These are phyloP conservation scores for Saturnia japonica DNA, from an alignment of 2,888 invertebrate genomes.

Conservation along the genomic window DNA sequence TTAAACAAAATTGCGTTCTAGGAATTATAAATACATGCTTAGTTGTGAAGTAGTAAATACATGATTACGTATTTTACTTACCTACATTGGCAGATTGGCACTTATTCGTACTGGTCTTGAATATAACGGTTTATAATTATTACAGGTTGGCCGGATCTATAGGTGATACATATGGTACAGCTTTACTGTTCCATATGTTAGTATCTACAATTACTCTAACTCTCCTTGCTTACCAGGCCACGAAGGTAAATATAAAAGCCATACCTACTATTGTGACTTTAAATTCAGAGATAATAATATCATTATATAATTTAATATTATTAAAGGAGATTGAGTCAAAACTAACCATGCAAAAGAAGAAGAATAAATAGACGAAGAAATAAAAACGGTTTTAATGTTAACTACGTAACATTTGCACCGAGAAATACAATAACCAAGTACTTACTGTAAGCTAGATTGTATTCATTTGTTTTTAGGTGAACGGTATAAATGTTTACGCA, in stretches of 20 bases:
- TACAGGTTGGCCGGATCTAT: slow-evolving; percentile 89
- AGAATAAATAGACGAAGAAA: no score
- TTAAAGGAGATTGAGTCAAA: no score
- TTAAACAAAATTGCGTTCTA: no score
- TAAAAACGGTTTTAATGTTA: neutral
- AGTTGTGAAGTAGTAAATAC: neutral
- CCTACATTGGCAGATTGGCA: neutral
- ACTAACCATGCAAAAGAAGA: no score
- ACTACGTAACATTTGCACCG: neutral
- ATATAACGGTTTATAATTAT: neutral
- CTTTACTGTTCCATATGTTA: slow-evolving; percentile 91
- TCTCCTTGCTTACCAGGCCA: slow-evolving; percentile 92
- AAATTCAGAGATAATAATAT: no score
- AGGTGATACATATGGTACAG: slow-evolving; percentile 92
- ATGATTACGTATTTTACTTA: neutral
- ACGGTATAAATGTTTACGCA: slow-evolving; percentile 89
- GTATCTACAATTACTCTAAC: slow-evolving; percentile 92
- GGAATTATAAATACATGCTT: neutral
- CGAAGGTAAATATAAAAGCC: slow-evolving; percentile 81
- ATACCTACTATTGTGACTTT: no score
- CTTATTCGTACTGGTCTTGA: neutral
- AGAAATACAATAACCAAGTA: neutral
- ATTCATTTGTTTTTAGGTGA: slow-evolving; percentile 76
- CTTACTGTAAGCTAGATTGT: neutral
- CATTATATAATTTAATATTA: no score